Base-by-base conservation (phyloP, 2,888 invertebrate species). In the Hyposoter didymator region DNA sequence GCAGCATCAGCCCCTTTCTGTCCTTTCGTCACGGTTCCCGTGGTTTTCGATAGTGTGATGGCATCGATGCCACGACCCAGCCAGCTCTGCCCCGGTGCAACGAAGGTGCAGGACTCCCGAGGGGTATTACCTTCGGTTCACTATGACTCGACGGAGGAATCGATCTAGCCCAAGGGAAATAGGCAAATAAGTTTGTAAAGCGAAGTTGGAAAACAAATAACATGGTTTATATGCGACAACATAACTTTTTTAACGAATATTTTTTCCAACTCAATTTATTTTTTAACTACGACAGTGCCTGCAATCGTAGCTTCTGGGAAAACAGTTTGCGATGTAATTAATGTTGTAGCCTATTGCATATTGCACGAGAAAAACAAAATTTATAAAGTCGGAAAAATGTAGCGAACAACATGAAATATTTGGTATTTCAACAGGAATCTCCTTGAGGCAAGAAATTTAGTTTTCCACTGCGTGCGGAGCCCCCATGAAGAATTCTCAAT, bases 11-110 rank as follows among this genome's bases (percentile, higher is more conserved):
- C 81, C 78, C 79, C 55, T 78, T 67, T 64, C 78, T 66, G 70
- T 75, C 52, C 78, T 84, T 62, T 67, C 72, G 64, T 79, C 75
- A 85, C 55, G 74, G 52, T 79, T 82, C 82, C 70, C 78, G 82
- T 78, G 85, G 82, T 70, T 85, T 85, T 75, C 82, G 82, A 79
- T 75, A 82, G 70, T 22, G 70, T 43, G 75, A 79, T 70, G 82
- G 47, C 78, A 79, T 79, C 79, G 78, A 79, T 69, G 70, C 74
- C 79, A 62, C 49, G 79, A 52, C 43, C 39, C 45, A 28, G 49
- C 43, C 52, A 28, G 49, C 43, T 59, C 32, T 55, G n/a, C 74
- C 62, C 72, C 39, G 55, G 43, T 75, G 78, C 74, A 70, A 45
- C 69, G 43, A 45, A 72, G 76, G 76, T 74, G 78, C 81, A 74